phyloP scores from a whole-genome alignment of 2,113 vertebrate species.

The Loxodonta africana region DNA sequence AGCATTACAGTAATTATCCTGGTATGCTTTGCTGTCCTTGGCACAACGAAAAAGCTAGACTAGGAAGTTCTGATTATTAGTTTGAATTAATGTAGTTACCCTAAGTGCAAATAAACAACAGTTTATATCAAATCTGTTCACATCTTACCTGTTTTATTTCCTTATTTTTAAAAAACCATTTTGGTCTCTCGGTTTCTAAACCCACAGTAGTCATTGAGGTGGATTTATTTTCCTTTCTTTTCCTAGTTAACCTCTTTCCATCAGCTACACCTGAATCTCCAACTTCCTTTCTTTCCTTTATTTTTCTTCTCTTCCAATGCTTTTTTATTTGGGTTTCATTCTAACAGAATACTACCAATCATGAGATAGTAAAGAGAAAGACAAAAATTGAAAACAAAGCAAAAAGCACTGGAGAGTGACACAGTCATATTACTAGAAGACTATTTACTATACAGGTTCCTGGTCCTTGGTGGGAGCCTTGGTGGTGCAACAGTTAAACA shows the following conservation, averaged over 20 bases:
- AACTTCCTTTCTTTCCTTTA: not conserved
- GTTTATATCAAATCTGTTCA: not conserved
- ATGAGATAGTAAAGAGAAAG: not conserved
- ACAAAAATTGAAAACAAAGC: not conserved
- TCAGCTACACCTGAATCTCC: not conserved
- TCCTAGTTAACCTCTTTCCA: not conserved
- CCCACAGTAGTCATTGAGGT: not conserved
- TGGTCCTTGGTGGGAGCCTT: not conserved
- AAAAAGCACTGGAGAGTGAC: not conserved
- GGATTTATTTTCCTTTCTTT: not conserved
- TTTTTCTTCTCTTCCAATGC: not conserved
- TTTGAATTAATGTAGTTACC: not conserved
- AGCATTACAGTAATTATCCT: not conserved
- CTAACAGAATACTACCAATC: not conserved
- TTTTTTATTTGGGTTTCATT: slow-evolving; percentile 16
- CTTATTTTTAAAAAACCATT: slow-evolving; percentile 19
- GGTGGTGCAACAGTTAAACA: no score
- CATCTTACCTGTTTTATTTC: not conserved
- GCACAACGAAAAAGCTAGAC: not conserved
- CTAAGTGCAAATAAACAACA: not conserved
- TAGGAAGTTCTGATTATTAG: not conserved
- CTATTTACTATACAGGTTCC: not conserved
- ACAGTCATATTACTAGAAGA: not conserved
- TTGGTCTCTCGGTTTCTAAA: not conserved
- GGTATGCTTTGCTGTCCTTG: not conserved